A percentile compares a stretch with the other conserved stretches of the same genome.
phyloP scores from a whole-genome alignment of 2,888 invertebrate species.

The Ommatoiulus sabulosus region DNA sequence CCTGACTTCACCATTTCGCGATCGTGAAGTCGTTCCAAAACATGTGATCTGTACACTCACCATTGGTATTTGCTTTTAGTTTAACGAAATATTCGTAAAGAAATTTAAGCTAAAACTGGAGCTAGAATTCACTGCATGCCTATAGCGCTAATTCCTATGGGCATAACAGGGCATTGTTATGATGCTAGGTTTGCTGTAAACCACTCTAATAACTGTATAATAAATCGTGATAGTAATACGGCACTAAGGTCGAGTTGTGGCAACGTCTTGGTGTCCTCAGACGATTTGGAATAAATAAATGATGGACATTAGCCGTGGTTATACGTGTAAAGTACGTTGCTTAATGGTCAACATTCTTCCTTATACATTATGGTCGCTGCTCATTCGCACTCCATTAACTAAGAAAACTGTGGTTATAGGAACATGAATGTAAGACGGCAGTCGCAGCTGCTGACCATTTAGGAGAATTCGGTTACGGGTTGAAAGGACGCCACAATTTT shows the following conservation, averaged over 20 bases:
- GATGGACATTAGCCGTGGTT: background rate
- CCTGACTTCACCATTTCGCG: too few relatives aligned
- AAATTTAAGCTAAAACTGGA: too few relatives aligned
- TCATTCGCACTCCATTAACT: background rate
- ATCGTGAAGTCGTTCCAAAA: too few relatives aligned
- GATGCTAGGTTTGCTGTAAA: background rate
- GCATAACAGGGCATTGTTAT: too few relatives aligned
- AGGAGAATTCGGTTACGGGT: background rate
- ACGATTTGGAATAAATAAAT: background rate
- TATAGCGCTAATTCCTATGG: too few relatives aligned
- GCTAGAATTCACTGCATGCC: too few relatives aligned
- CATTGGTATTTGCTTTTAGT: too few relatives aligned
- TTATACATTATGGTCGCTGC: background rate
- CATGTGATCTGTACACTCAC: too few relatives aligned
- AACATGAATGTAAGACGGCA: background rate
- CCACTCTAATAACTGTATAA: background rate
- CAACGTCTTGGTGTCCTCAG: background rate
- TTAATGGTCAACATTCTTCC: background rate
- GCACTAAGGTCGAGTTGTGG: background rate
- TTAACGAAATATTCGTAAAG: too few relatives aligned
- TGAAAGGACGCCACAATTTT: background rate
- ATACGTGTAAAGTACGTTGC: background rate
- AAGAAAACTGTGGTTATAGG: background rate
- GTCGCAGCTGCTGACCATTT: background rate
- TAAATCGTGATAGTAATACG: background rate